Evolutionary conservation across 2,797 vertebrate species (phyloP).

Genomic region (Micropoecilia bifurca): DNA sequence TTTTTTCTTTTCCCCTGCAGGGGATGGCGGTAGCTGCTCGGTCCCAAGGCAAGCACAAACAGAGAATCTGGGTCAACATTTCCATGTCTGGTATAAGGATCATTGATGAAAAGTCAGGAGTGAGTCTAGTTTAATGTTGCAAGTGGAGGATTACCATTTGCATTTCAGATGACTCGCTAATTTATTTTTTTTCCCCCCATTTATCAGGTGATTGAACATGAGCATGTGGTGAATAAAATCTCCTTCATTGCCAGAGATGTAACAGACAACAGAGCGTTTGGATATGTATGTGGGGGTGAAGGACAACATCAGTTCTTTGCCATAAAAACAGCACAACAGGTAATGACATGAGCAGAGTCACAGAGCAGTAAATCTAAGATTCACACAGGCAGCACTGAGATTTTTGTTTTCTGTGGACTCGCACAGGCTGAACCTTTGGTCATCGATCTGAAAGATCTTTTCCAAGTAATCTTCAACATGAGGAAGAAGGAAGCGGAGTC

Average conservation of each 20-base stretch:
- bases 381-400: background rate
- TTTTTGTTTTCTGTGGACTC: constrained; percentile 10
- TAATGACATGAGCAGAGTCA: constrained; percentile 47
- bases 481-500: constrained; percentile 91
- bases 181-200: background rate
- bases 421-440: constrained; percentile 93
- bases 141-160: background rate
- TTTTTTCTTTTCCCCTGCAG: constrained; percentile 57
- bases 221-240: constrained; percentile 94
- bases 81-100: constrained; percentile 95
- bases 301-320: constrained; percentile 98
- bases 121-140: constrained; percentile 74
- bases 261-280: constrained; percentile 95
- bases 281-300: constrained; percentile 95
- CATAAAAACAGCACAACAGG: constrained; percentile 97
- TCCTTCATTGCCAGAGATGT: constrained; percentile 98
- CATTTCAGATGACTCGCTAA: background rate
- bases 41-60: constrained; percentile 98
- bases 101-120: constrained; percentile 94
- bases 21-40: constrained; percentile 94
- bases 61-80: constrained; percentile 95
- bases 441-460: constrained; percentile 95
- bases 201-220: constrained; percentile 93
- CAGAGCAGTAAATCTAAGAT: background rate
- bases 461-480: constrained; percentile 94